Conservation (phyloP, 2,888 invertebrate genomes). For the Euproctis similis region DNA sequence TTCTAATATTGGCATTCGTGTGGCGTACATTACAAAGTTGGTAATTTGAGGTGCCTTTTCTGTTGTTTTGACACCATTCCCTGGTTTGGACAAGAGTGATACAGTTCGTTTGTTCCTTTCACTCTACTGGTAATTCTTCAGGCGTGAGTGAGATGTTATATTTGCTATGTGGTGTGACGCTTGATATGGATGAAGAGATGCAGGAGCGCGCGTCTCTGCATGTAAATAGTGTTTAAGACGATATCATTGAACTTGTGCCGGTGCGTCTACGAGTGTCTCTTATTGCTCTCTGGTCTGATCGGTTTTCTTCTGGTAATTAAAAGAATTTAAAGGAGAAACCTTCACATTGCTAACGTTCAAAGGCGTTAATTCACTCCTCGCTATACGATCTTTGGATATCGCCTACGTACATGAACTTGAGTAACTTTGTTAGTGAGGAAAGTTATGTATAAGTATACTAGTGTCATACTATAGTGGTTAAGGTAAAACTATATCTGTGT, state of each 20-base stretch:
- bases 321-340: no score
- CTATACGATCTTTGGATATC: no score
- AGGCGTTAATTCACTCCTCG: no score
- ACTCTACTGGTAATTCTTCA: constrained; percentile 8
- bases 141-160: constrained; percentile 37
- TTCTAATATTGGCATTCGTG: constrained; percentile 29
- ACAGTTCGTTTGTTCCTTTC: constrained; percentile 46
- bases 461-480: no score
- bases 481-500: no score
- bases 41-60: constrained; percentile 53
- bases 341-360: no score
- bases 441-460: no score
- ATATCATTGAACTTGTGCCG: constrained; percentile 69
- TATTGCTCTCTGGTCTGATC: constrained; percentile 22
- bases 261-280: constrained; percentile 48
- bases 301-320: no score
- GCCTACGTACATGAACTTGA: no score
- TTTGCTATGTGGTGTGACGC: constrained; percentile 37
- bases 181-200: constrained; percentile 62
- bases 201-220: constrained; percentile 46
- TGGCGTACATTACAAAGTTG: constrained; percentile 43
- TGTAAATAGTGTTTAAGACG: constrained; percentile 46
- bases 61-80: constrained; percentile 73
- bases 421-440: no score
- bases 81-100: constrained; percentile 56